A percentile compares a stretch with the other conserved stretches of the same genome.
phyloP scores from a whole-genome alignment of 2,113 vertebrate species.

The Oncorhynchus keta region DNA sequence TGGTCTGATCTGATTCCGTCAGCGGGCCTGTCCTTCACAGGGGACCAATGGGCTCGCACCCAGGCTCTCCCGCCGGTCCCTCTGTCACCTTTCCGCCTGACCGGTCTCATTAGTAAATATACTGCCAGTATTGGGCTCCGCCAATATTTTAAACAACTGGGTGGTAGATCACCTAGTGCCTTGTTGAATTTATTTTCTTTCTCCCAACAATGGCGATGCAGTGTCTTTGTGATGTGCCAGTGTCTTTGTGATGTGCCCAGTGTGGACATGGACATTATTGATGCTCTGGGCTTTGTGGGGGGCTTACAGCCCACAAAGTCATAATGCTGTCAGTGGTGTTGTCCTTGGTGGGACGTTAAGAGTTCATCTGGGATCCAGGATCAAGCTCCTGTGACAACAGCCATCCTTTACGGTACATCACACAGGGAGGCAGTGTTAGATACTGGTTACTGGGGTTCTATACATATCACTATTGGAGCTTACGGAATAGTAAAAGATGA shows the following conservation, averaged over 20 bases:
- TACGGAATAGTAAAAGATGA: neutral
- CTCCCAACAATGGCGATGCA: neutral
- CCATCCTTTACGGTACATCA: slow-evolving; percentile 23
- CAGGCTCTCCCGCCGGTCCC: neutral
- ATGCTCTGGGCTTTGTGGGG: slow-evolving; percentile 22
- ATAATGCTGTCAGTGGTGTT: slow-evolving; percentile 16
- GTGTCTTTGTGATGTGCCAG: neutral
- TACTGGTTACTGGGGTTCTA: neutral
- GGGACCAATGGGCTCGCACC: neutral
- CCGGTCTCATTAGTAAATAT: slow-evolving; percentile 36
- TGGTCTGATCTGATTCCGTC: slow-evolving; percentile 17
- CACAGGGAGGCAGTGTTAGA: neutral
- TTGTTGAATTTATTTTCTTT: slow-evolving; percentile 32
- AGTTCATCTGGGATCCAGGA: slow-evolving; percentile 18
- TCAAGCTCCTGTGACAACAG: slow-evolving; percentile 26
- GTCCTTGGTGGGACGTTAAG: slow-evolving; percentile 14
- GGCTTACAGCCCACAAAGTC: slow-evolving; percentile 13
- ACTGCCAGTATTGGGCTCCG: slow-evolving; percentile 19
- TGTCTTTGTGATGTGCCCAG: neutral
- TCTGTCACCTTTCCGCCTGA: slow-evolving; percentile 30
- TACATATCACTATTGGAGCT: slow-evolving; percentile 4
- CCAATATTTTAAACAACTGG: slow-evolving; percentile 34
- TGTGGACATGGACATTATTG: slow-evolving; percentile 23
- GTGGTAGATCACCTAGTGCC: slow-evolving; percentile 21
- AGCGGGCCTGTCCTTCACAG: slow-evolving; percentile 20